Base-by-base conservation (phyloP, 1,140 invertebrate species). In the Sesamia nonagrioides region DNA sequence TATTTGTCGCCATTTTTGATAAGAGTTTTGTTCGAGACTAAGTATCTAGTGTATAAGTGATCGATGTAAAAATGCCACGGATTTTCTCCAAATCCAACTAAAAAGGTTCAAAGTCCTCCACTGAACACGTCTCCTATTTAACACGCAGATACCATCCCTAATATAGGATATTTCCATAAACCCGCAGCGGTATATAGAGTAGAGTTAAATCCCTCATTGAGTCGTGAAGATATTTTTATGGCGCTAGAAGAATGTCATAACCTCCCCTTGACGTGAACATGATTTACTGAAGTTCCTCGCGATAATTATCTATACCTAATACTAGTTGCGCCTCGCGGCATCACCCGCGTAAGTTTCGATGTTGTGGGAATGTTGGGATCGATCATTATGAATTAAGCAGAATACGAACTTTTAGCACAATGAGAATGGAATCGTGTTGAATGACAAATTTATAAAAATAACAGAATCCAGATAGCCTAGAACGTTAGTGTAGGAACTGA, bases 71-170 rank as follows among this genome's bases (percentile, higher is more conserved):
- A n/a, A n/a, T n/a, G n/a, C n/a, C n/a, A n/a, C n/a, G 37, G 4
- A 5, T 42, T 42, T 9, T 15, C 33, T 4, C 45, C 40, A 17
- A n/a, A n/a, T n/a, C n/a, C 6, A 9, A 48, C 4, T 3, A 27
- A 68, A 13, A 60, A 68, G 21, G 27, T 11, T 69, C 18, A 69
- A 50, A 15, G 11, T 33, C 18, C 42, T 33, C 15, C 2, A 33
- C 66, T 96, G 96, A 96, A 96, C 96, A 96, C 96, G 96, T 96
- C 96, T 96, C 96, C 97, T 97, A 97, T 97, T 96, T 97, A 97
- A 97, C 97, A 97, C 97, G 96, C 97, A 97, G 7, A 18, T 2
- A 63, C n/a, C 60, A 63, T 40, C n/a, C 35, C 42, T 63, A 63
- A 63, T 63, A 63, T 42, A 42, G 27, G 60, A 35, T 48, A 68